phyloP scores from a whole-genome alignment of 2,113 vertebrate species.

The Seriola quinqueradiata region DNA sequence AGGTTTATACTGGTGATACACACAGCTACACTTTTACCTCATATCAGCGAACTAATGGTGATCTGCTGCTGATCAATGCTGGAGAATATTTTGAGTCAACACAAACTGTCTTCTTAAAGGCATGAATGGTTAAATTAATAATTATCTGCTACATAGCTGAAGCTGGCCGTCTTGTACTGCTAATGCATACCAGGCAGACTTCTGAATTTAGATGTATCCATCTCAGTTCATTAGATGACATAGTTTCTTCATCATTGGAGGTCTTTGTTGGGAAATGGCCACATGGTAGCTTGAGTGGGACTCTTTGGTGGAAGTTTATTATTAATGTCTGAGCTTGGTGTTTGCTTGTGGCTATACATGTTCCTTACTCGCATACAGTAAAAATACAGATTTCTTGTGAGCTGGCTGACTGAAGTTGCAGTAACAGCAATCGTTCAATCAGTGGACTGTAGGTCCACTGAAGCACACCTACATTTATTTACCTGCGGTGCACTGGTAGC shows the following conservation, averaged over 20 bases:
- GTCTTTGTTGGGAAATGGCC: not conserved
- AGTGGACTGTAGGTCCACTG: not conserved
- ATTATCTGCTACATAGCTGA: not conserved
- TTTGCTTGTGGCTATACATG: no score
- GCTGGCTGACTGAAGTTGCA: not conserved
- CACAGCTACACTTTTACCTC: not conserved
- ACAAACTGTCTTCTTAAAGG: not conserved
- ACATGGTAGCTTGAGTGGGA: not conserved
- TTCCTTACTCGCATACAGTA: not conserved
- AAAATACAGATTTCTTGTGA: not conserved
- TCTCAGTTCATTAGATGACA: not conserved
- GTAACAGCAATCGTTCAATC: not conserved
- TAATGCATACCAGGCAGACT: not conserved
- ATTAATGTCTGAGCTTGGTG: no score
- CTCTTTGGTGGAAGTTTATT: not conserved
- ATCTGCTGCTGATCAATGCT: not conserved
- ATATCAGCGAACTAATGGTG: not conserved
- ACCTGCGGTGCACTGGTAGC: slow-evolving; percentile 96
- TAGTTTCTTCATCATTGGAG: no score
- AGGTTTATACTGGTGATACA: not conserved
- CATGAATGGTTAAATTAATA: not conserved
- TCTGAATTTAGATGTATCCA: not conserved
- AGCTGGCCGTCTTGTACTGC: not conserved
- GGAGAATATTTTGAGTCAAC: not conserved
- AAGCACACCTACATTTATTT: not conserved